These are phyloP conservation scores for Carettochelys insculpta DNA, from an alignment of 2,113 vertebrate species.

Conservation along the genomic window DNA sequence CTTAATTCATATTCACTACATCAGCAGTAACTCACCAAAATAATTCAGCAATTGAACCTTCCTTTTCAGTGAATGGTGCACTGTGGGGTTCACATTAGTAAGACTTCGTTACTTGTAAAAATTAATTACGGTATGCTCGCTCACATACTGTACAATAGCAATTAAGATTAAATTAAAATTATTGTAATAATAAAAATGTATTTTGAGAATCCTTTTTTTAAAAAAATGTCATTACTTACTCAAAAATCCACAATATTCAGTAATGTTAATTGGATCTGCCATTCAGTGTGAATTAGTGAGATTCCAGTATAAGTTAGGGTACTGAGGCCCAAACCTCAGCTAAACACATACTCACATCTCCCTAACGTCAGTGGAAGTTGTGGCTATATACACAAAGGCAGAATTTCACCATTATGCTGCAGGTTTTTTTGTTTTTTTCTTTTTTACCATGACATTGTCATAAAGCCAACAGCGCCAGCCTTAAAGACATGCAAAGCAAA, in stretches of 20 bases:
- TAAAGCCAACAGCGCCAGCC: constrained; percentile 5
- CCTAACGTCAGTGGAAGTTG: neutral
- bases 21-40: neutral
- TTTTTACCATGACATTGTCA: neutral
- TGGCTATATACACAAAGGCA: neutral
- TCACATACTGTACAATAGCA: neutral
- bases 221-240: neutral
- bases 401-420: neutral
- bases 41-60: neutral
- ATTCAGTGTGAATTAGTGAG: neutral
- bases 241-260: neutral
- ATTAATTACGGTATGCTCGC: neutral
- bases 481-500: constrained; percentile 17
- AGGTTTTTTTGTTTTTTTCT: neutral
- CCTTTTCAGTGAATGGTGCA: neutral
- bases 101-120: neutral
- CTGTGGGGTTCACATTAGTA: neutral
- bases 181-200: neutral
- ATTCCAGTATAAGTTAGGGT: neutral
- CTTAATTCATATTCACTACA: neutral
- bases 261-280: neutral
- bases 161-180: neutral
- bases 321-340: constrained; percentile 19
- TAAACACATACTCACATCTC: neutral
- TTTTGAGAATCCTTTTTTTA: neutral